Conservation (phyloP, 2,888 invertebrate species). For the Ellobium chinense region DNA sequence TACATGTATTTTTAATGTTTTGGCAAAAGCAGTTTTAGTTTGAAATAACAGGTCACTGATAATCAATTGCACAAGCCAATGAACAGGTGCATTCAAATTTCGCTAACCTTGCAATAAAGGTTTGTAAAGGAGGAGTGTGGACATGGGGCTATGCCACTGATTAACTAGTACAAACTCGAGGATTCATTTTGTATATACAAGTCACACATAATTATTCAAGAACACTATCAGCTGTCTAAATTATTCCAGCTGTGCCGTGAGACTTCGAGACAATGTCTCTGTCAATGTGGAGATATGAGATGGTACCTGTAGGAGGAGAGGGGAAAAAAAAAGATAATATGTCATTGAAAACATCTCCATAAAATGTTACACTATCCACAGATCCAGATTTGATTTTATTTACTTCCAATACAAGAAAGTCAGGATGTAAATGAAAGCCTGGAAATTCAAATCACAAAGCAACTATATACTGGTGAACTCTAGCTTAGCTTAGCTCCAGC, state of each 20-base stretch:
- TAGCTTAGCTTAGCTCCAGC: too few relatives aligned
- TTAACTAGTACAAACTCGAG: background rate
- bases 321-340: background rate
- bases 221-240: background rate
- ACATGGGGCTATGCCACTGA: background rate
- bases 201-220: background rate
- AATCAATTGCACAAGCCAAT: background rate
- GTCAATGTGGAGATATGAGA: slow-evolving; percentile 14
- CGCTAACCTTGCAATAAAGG: too few relatives aligned
- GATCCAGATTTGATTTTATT: background rate
- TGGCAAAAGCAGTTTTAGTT: too few relatives aligned
- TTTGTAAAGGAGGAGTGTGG: background rate
- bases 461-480: too few relatives aligned
- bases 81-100: background rate
- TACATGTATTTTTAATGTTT: too few relatives aligned
- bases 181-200: background rate
- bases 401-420: too few relatives aligned
- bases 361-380: background rate
- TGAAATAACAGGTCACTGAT: too few relatives aligned
- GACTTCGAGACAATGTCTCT: background rate
- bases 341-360: background rate
- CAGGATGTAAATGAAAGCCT: too few relatives aligned
- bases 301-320: background rate
- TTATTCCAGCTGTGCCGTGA: slow-evolving; percentile 13
- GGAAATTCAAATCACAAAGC: too few relatives aligned